Base-by-base conservation (phyloP, 2,797 vertebrate genomes). In the Chloroceryle amazona region DNA sequence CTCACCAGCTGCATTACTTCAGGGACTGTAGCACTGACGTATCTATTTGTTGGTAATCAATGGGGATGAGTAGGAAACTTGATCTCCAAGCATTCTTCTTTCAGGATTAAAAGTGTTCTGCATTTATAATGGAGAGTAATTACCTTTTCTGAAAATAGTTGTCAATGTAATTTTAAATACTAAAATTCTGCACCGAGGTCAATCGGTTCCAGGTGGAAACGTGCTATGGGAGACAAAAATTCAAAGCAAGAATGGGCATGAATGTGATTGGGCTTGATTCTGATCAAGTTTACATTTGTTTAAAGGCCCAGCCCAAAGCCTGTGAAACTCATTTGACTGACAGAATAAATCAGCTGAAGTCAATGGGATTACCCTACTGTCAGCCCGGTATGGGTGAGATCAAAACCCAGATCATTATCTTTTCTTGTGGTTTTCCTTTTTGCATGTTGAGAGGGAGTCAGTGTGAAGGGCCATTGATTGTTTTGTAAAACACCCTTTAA, bases 221-320 rank as follows among this genome's bases (percentile, higher is more conserved):
- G 23, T 70, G 81, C 60, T 39, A 14, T 22, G 67, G 74, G 57
- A 95, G 52, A 70, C 76, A 97, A 94, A 73, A 63, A 95, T 73
- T 94, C 91, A 51, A 81, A 96, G 94, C 94, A 97, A 94, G 93
- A 97, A 93, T 54, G 76, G 92, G 91, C 95, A 94, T 88, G 91
- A 93, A 81, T 92, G 68, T 29, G 84, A 91, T 91, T 52, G 20
- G 89, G 73, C 83, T 97, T 85, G 85, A 74, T 91, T 92, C 89
- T 97, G 95, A 95, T 97, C 90, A 67, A 89, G 93, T 95, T 96
- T 92, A 93, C 91, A 86, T 96, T 89, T 82, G 86, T 94, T 95
- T 80, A 42, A 94, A 92, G 68, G 92, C 95, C 71, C 89, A 92
- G 84, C 90, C 94, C 92, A 66, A 78, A 80, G 78, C 79, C 61